A percentile compares a stretch with the other conserved stretches of the same genome.
Evolutionary conservation across 2,113 vertebrate species (phyloP).

Genomic region (Notiomystis cincta): DNA sequence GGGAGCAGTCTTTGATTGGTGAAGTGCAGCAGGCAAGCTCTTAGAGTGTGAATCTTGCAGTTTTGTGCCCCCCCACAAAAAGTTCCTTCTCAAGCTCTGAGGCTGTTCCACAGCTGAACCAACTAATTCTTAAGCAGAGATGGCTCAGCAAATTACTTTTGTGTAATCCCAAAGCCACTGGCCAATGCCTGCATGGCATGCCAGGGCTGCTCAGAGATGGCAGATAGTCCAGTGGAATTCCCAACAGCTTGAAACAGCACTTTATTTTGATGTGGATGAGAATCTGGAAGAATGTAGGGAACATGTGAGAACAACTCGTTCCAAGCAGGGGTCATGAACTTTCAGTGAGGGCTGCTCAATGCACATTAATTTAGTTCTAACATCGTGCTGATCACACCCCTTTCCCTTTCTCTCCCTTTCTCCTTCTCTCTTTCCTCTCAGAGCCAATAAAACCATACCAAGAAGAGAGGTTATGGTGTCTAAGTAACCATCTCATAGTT

Average conservation of each 20-base stretch:
- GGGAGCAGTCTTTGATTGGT: background rate
- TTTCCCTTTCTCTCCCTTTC: background rate
- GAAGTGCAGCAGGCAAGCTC: background rate
- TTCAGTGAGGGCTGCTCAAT: background rate
- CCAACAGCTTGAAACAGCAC: background rate
- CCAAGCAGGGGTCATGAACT: background rate
- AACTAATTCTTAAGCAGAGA: no score
- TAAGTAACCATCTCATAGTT: background rate
- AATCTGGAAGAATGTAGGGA: background rate
- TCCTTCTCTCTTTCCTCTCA: background rate
- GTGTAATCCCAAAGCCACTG: background rate
- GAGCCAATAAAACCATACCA: background rate
- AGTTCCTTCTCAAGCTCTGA: background rate
- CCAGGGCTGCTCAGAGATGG: background rate
- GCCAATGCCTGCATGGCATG: background rate
- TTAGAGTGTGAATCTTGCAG: background rate
- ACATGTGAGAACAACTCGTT: background rate
- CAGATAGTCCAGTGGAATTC: background rate
- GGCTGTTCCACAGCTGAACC: background rate
- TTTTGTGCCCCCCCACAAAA: background rate
- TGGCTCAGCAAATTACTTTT: background rate
- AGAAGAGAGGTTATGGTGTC: background rate
- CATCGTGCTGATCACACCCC: background rate
- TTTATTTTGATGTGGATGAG: background rate
- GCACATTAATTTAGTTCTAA: background rate